Conservation (phyloP, 2,113 vertebrate species). For the Caretta caretta region DNA sequence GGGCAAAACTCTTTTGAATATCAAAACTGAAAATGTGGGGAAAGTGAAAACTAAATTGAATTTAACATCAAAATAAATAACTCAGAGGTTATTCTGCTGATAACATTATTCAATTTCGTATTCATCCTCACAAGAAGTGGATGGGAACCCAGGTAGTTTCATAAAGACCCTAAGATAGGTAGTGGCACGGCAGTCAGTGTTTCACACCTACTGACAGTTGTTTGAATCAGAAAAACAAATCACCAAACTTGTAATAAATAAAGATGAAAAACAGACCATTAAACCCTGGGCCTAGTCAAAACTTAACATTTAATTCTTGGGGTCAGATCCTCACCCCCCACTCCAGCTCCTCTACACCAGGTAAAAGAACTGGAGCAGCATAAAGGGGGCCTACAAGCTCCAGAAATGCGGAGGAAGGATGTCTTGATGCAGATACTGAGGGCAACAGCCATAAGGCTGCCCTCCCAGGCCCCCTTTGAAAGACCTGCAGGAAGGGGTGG, state of each 20-base stretch:
- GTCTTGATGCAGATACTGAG: not conserved
- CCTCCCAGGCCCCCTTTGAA: not conserved
- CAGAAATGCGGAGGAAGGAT: too few relatives aligned
- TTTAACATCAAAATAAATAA: not conserved
- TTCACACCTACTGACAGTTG: too few relatives aligned
- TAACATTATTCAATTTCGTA: accelerated
- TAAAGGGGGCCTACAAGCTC: accelerated
- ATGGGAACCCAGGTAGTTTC: not conserved
- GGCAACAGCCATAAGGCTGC: not conserved
- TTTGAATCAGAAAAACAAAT: too few relatives aligned
- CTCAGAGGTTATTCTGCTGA: accelerated
- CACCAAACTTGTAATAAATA: too few relatives aligned
- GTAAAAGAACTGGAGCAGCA: accelerated
- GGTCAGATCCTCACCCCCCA: accelerated
- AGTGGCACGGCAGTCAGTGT: not conserved
- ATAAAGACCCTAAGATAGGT: too few relatives aligned
- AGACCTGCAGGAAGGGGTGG: not conserved
- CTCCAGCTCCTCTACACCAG: accelerated
- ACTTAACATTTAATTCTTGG: not conserved
- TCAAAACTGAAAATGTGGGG: accelerated
- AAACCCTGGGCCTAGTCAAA: not conserved
- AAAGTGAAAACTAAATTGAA: accelerated
- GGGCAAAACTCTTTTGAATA: accelerated
- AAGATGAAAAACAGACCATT: not conserved
- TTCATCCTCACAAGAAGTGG: not conserved